phyloP scores from a whole-genome alignment of 2,888 invertebrate genomes.

The Perizoma affinitatum region DNA sequence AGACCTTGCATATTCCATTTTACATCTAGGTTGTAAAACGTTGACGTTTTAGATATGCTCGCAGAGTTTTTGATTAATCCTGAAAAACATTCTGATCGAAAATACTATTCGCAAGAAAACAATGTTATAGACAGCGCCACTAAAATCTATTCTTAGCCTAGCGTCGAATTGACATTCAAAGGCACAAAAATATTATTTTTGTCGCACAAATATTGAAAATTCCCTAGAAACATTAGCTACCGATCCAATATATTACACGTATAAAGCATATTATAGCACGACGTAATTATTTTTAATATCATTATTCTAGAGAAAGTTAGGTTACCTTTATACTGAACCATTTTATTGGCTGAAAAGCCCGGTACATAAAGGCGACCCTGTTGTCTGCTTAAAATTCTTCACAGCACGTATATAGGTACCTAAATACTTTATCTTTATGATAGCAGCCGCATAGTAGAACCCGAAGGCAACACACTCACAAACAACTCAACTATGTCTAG shows the following conservation, averaged over 20 bases:
- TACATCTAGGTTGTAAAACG: background rate
- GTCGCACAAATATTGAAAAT: slow-evolving; percentile 15
- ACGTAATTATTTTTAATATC: background rate
- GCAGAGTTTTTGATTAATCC: background rate
- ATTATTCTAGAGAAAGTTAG: too few species aligned
- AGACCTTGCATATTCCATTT: background rate
- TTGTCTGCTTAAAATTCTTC: too few species aligned
- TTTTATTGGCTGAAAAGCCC: too few species aligned
- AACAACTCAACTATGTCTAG: too few species aligned
- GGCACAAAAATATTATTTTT: slow-evolving; percentile 41
- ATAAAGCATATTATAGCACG: slow-evolving; percentile 5
- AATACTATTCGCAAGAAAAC: background rate
- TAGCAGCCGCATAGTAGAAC: too few species aligned
- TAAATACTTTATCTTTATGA: too few species aligned
- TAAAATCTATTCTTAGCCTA: slow-evolving; percentile 24
- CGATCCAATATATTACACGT: background rate
- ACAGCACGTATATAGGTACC: too few species aligned
- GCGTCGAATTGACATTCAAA: slow-evolving; percentile 48
- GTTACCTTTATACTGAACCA: too few species aligned
- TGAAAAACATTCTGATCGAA: background rate
- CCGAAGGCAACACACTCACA: too few species aligned
- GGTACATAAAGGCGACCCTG: too few species aligned
- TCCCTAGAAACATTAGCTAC: background rate
- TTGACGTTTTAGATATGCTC: too few species aligned
- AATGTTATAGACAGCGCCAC: background rate